Evolutionary conservation across 2,797 vertebrate species (phyloP).

Genomic region (Myotis planiceps): DNA sequence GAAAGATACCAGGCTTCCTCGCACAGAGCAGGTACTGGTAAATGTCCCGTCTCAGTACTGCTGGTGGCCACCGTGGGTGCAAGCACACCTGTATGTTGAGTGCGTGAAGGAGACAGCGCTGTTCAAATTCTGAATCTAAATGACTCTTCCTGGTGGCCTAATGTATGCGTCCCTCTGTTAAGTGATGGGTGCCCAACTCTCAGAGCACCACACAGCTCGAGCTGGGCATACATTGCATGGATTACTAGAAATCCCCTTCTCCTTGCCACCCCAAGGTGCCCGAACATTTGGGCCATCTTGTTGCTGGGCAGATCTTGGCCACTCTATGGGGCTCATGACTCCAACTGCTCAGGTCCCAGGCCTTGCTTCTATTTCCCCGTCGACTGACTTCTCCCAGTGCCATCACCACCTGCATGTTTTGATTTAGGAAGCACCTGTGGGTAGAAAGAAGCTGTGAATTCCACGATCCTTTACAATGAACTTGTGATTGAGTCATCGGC

Average conservation of each 20-base stretch:
- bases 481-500: background rate
- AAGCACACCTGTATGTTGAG: background rate
- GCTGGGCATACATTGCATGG: background rate
- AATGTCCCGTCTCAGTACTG: background rate
- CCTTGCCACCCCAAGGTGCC: background rate
- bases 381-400: background rate
- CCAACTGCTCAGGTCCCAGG: background rate
- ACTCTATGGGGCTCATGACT: background rate
- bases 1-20: background rate
- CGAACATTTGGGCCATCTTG: background rate
- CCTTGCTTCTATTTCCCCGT: background rate
- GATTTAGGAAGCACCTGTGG: background rate
- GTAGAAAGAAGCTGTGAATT: background rate
- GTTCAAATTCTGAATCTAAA: background rate
- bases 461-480: background rate
- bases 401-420: background rate
- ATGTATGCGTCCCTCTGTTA: background rate
- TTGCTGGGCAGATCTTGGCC: background rate
- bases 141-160: too few species aligned
- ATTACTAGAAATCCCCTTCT: background rate
- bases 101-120: rapidly evolving
- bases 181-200: background rate
- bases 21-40: background rate
- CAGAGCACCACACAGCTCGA: background rate
- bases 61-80: background rate